Base-by-base conservation (phyloP, 2,797 vertebrate genomes). In the Delichon dasypus region DNA sequence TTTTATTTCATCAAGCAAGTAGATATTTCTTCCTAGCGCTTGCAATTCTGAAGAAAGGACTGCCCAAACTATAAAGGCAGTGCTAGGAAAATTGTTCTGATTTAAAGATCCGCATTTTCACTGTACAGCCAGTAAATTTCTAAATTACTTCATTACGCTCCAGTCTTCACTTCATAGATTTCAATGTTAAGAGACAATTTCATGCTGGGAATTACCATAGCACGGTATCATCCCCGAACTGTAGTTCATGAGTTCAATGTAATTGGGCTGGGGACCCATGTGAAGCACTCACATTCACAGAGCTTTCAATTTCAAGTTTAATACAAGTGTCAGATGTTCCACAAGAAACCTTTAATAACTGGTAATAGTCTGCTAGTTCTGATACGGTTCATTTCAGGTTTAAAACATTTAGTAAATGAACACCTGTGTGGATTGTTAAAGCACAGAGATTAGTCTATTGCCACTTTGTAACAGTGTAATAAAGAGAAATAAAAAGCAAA, bases 401-500 rank as follows among this genome's bases (percentile, higher is more conserved):
- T 82, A 74, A 79, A 88, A 77, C 48, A n/a, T 70, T 93, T 50
- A 82, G 84, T 48, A 87, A 73, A 75, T 30, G 42, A 90, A 64
- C 48, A 85, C 75, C 85, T 93, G 76, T 32, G 30, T 14, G 47
- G n/a, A 50, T 83, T 85, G 30, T 82, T 58, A 74, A 61, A 87
- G 29, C 53, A 57, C 19, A 15, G 70, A 76, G 55, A 76, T 75
- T 34, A 68, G 50, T 66, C 75, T 62, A 32, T 54, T 88, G 83
- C 80, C 13, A 70, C 36, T 85, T 65, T 7, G 50, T 50, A 85
- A 54, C 50, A 50, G 4, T 60, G 20, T 50, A 90, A 86, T 68
- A 79, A 88, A 76, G 55, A 81, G 83, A 95, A 88, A 84, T 36
- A 70, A 94, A 95, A 90, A 94, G 80, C 45, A 94, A 94, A 79